phyloP scores from a whole-genome alignment of 1,140 invertebrate species.

The Ptiloglossa arizonensis region DNA sequence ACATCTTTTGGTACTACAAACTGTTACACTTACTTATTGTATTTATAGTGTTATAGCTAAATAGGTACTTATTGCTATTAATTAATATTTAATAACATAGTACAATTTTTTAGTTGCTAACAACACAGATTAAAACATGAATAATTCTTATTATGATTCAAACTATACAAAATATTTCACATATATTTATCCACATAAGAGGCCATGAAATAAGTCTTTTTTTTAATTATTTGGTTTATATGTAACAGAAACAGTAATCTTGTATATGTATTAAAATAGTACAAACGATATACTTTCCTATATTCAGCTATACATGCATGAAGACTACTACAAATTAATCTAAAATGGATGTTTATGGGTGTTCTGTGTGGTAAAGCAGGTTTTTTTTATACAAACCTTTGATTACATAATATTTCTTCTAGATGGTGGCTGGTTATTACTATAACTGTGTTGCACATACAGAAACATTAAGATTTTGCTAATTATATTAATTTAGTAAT shows the following conservation, averaged over 20 bases:
- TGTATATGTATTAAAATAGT: constrained; percentile 16
- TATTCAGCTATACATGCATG: constrained; percentile 47
- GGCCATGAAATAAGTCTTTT: neutral
- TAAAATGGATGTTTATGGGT: constrained; percentile 44
- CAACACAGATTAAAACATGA: constrained; percentile 3
- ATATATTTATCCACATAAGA: constrained; percentile 10
- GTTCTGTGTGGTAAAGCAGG: constrained; percentile 49
- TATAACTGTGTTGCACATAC: constrained; percentile 64
- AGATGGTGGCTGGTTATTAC: constrained; percentile 74
- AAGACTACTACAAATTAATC: constrained; percentile 41
- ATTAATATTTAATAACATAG: constrained; percentile 28
- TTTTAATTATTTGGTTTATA: constrained; percentile 12
- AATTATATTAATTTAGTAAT: constrained; percentile 63
- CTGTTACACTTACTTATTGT: constrained; percentile 16
- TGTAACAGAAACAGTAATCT: constrained; percentile 15
- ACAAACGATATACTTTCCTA: constrained; percentile 1
- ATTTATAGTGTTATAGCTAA: constrained; percentile 17
- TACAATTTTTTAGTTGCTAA: constrained; percentile 23
- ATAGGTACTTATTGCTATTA: constrained; percentile 17
- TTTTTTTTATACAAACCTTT: constrained; percentile 28
- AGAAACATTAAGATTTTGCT: constrained; percentile 55
- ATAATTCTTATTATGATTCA: neutral
- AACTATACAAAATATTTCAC: neutral
- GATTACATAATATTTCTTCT: constrained; percentile 54
- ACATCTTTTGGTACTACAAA: constrained; percentile 9